Base-by-base conservation (phyloP, 2,113 vertebrate genomes). In the Lipophrys pholis region DNA sequence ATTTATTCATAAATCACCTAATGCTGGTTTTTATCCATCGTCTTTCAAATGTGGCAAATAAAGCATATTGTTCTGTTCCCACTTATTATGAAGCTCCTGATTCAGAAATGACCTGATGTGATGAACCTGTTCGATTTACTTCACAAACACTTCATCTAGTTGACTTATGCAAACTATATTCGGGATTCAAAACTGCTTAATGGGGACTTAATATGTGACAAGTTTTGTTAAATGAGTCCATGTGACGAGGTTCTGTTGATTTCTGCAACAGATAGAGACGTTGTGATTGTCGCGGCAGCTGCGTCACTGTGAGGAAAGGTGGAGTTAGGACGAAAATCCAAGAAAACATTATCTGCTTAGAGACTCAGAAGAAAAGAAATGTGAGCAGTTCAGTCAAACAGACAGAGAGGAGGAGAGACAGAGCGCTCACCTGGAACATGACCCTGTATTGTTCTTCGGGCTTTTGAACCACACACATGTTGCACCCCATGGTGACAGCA, bases 401-500 rank as follows among this genome's bases (percentile, higher is more conserved):
- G 55, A 73, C 50, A 73, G 60, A 66, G 42, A n/a, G 76, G 46
- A 67, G 54, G 62, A 80, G 60, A 56, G 7, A 30, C 39, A 7
- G 48, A 49, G 66, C 0, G 62, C 95, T 94, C 91, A 97, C 96
- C 96, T 97, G 96, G 83, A 96, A 95, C 96, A 96, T 96, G 80
- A 97, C 95, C 90, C 95, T 93, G 94, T 96, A 97, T 80, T 96
- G 96, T 71, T 97, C 96, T 92, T 97, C 96, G 0, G 96, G 95
- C 68, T 96, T 95, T 85, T 95, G 95, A 71, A 96, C 95, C 89
- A 97, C 95, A 84, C 96, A 97, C 96, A 97, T 96, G 93, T 97
- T 97, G 88, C 96, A 97, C 81, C 96, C 96, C 96, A 97, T 97
- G 72, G 86, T 86, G 84, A 57, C 76, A 63, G 15, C 39, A 7